A percentile compares a stretch with the other conserved stretches of the same genome.
Conservation (phyloP, 2,888 invertebrate genomes). For the Melangyna quadrimaculata region DNA sequence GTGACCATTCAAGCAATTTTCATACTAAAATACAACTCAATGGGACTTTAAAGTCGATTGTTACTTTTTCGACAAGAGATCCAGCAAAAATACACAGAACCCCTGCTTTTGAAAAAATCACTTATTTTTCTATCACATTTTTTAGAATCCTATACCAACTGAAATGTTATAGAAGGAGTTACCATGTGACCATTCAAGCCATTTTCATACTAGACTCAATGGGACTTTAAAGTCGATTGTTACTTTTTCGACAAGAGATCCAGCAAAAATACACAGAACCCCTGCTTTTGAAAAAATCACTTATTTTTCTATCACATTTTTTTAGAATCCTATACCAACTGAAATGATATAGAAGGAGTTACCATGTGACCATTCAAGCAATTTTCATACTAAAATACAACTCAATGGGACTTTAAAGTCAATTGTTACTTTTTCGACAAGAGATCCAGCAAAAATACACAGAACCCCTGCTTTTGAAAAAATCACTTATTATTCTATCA, state of each 20-base stretch:
- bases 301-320: no score
- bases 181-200: neutral
- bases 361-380: neutral
- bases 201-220: no score
- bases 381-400: no score
- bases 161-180: neutral
- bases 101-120: neutral
- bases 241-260: no score
- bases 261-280: no score
- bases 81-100: neutral
- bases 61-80: neutral
- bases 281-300: no score
- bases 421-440: neutral
- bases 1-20: neutral
- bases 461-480: neutral
- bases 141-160: neutral
- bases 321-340: no score
- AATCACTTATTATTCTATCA: constrained; percentile 2
- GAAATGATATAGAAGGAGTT: neutral
- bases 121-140: constrained; percentile 23
- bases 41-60: neutral
- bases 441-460: neutral
- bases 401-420: neutral
- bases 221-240: no score
- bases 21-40: neutral